phyloP scores from a whole-genome alignment of 2,888 invertebrate species.

The Oscheius onirici region DNA sequence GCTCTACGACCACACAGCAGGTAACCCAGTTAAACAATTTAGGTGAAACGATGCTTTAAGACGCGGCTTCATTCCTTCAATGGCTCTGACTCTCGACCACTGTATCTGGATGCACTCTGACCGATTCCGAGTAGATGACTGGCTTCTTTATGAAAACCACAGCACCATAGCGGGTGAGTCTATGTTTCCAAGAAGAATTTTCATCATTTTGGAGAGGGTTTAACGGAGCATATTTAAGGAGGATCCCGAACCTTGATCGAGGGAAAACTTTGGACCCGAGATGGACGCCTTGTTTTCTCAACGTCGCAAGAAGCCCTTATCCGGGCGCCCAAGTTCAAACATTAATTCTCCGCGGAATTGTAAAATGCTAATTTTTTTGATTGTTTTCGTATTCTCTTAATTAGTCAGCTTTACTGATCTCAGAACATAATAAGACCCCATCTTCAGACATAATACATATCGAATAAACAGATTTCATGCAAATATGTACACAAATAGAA shows the following conservation, averaged over 20 bases:
- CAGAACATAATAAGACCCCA: not conserved
- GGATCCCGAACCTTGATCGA: conserved; percentile 71
- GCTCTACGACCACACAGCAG: conserved; percentile 54
- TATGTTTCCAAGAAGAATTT: too few species aligned
- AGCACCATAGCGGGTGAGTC: conserved; percentile 72
- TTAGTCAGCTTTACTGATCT: conserved; percentile 7
- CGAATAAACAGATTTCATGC: conserved; percentile 6
- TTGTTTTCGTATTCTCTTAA: not conserved
- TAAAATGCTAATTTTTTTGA: not conserved
- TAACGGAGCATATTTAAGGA: too few species aligned
- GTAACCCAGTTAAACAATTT: conserved; percentile 34
- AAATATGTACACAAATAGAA: conserved; percentile 19
- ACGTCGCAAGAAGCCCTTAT: conserved; percentile 74
- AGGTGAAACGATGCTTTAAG: conserved; percentile 34
- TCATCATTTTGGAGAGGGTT: too few species aligned
- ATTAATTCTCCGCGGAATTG: conserved; percentile 3
- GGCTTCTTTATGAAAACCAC: conserved; percentile 74
- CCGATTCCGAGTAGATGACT: conserved; percentile 73
- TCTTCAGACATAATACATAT: conserved; percentile 14
- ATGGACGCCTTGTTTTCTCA: conserved; percentile 73
- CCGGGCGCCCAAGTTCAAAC: conserved; percentile 54
- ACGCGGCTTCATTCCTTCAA: conserved; percentile 61
- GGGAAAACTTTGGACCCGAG: conserved; percentile 73
- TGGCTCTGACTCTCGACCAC: conserved; percentile 73
- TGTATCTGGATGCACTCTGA: conserved; percentile 74